These are phyloP conservation scores for Pheosia gnoma DNA, from an alignment of 2,888 invertebrate species.

Conservation along the genomic window DNA sequence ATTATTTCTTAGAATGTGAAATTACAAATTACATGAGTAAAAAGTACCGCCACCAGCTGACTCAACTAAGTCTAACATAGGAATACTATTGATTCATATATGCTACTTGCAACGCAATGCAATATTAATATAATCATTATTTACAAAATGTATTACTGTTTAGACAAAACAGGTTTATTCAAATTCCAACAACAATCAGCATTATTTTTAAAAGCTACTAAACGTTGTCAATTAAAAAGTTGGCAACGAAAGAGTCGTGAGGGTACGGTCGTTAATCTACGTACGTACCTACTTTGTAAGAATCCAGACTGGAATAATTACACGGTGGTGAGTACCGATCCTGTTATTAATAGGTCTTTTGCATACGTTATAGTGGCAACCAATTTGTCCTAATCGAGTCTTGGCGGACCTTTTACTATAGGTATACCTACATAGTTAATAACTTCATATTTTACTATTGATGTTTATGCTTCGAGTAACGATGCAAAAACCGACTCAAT, in stretches of 20 bases:
- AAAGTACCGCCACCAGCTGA: too few relatives aligned
- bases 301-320: constrained; percentile 35
- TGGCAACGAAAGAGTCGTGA: constrained; percentile 33
- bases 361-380: constrained; percentile 6
- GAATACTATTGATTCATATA: too few relatives aligned
- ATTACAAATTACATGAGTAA: too few relatives aligned
- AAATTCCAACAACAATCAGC: constrained; percentile 14
- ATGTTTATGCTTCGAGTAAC: too few relatives aligned
- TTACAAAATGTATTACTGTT: neutral
- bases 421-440: too few relatives aligned
- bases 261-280: constrained; percentile 23
- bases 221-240: constrained; percentile 37
- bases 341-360: constrained; percentile 19
- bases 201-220: constrained; percentile 21
- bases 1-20: too few relatives aligned
- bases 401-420: neutral
- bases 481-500: too few relatives aligned
- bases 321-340: constrained; percentile 25
- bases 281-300: constrained; percentile 23
- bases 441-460: too few relatives aligned
- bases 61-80: too few relatives aligned
- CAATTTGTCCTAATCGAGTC: neutral
- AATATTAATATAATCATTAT: too few relatives aligned
- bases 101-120: too few relatives aligned
- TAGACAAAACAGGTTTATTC: constrained; percentile 3